These are phyloP conservation scores for Lepetodrilus schrolli DNA, from an alignment of 2,888 invertebrate species.

Conservation along the genomic window DNA sequence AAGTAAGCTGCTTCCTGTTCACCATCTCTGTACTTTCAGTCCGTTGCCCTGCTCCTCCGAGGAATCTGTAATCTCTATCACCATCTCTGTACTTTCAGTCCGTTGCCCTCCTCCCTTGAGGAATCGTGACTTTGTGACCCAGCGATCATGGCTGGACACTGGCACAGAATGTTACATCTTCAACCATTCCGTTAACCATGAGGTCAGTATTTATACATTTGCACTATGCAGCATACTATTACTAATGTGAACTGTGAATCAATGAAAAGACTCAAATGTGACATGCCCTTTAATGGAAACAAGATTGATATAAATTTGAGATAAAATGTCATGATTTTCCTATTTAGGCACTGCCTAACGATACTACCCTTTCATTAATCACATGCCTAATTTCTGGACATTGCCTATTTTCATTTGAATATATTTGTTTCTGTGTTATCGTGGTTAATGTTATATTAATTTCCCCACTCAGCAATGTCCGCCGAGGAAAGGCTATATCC, in stretches of 20 bases:
- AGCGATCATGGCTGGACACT: slow-evolving; percentile 92
- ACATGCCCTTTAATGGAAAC: too few relatives aligned
- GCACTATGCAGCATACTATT: too few relatives aligned
- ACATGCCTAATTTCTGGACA: too few relatives aligned
- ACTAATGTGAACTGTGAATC: too few relatives aligned
- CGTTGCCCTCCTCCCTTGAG: slow-evolving; percentile 90
- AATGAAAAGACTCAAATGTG: too few relatives aligned
- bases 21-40: neutral
- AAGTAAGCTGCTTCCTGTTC: slow-evolving; percentile 78
- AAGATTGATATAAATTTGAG: too few relatives aligned
- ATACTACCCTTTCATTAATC: too few relatives aligned
- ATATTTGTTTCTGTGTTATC: too few relatives aligned
- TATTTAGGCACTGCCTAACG: too few relatives aligned
- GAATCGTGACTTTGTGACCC: slow-evolving; percentile 92
- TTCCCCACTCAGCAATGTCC: slow-evolving; percentile 79
- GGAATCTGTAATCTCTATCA: neutral
- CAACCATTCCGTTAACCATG: slow-evolving; percentile 92
- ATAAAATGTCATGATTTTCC: too few relatives aligned
- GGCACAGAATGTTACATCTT: slow-evolving; percentile 90
- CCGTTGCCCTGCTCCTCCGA: neutral
- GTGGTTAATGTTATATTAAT: too few relatives aligned
- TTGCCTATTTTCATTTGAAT: too few relatives aligned
- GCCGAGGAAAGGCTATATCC: slow-evolving; percentile 86
- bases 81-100: slow-evolving; percentile 78
- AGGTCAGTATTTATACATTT: slow-evolving; percentile 77